phyloP scores from a whole-genome alignment of 2,888 invertebrate genomes.

The Oscheius sp. region DNA sequence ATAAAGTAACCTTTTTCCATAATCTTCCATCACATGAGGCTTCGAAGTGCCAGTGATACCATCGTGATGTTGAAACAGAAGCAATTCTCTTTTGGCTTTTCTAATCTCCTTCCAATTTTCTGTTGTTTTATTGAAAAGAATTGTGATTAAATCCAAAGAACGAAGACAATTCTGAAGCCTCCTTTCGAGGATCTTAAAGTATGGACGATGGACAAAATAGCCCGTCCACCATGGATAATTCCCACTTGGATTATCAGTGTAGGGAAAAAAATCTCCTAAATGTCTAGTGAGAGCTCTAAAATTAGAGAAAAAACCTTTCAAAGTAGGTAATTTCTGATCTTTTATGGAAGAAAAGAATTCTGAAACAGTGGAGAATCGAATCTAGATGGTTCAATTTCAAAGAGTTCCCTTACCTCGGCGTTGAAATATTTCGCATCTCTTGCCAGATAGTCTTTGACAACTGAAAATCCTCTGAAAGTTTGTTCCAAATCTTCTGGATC shows the following conservation, averaged over 20 bases:
- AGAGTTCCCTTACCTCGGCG: conserved; percentile 30
- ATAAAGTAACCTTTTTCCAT: conserved; percentile 77
- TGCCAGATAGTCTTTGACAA: conserved; percentile 87
- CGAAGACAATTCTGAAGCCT: conserved; percentile 68
- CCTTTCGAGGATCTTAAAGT: conserved; percentile 76
- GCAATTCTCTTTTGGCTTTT: conserved; percentile 82
- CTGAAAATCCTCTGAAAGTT: conserved; percentile 88
- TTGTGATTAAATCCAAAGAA: conserved; percentile 36
- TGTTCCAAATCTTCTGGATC: conserved; percentile 89
- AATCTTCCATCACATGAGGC: conserved; percentile 90
- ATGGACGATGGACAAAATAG: conserved; percentile 84
- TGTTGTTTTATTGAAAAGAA: no score
- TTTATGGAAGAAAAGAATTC: conserved; percentile 46
- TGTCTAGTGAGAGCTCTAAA: conserved; percentile 71
- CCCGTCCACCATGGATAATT: conserved; percentile 82
- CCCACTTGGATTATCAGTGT: conserved; percentile 86
- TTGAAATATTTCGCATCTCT: conserved; percentile 73
- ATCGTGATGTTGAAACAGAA: conserved; percentile 94
- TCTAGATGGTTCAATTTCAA: conserved; percentile 6
- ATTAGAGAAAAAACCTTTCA: conserved; percentile 77
- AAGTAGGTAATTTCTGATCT: conserved; percentile 75
- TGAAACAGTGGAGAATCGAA: conserved; percentile 39
- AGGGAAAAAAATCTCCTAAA: conserved; percentile 86
- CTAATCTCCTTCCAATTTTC: no score
- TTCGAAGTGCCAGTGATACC: conserved; percentile 96